Evolutionary conservation across 1,140 invertebrate species (phyloP).

Genomic region (Galleria mellonella): DNA sequence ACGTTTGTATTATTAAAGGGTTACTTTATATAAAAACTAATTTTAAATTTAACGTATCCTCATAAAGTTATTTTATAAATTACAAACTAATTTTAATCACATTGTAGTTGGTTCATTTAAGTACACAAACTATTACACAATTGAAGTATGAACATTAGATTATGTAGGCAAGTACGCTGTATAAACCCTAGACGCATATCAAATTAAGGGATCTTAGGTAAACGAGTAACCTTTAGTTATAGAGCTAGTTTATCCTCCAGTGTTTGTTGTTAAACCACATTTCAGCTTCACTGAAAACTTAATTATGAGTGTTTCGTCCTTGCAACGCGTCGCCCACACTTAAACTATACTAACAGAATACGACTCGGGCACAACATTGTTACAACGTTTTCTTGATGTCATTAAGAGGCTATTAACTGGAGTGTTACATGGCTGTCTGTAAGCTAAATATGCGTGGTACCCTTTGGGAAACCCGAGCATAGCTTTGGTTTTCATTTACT

Average conservation of each 20-base stretch:
- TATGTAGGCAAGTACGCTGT: too few relatives aligned
- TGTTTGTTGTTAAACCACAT: conserved; percentile 45
- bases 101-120: too few relatives aligned
- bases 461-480: conserved; percentile 6
- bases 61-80: too few relatives aligned
- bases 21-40: too few relatives aligned
- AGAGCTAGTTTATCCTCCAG: conserved; percentile 24
- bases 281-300: conserved; percentile 49
- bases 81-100: too few relatives aligned
- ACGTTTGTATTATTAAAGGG: too few relatives aligned
- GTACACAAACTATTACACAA: too few relatives aligned
- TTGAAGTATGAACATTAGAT: too few relatives aligned
- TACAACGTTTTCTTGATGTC: conserved; percentile 40
- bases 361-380: conserved; percentile 29
- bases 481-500: conserved; percentile 16
- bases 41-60: too few relatives aligned
- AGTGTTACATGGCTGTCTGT: conserved; percentile 20
- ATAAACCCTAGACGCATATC: too few relatives aligned
- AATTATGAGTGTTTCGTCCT: conserved; percentile 15
- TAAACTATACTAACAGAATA: conserved; percentile 15
- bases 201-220: too few relatives aligned
- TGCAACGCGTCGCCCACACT: conserved; percentile 8
- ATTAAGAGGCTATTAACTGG: conserved; percentile 31
- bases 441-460: conserved; percentile 21
- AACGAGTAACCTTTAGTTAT: too few relatives aligned